phyloP scores from a whole-genome alignment of 53 echinoderm and acorn worm species.

The Patiria pectinifera region DNA sequence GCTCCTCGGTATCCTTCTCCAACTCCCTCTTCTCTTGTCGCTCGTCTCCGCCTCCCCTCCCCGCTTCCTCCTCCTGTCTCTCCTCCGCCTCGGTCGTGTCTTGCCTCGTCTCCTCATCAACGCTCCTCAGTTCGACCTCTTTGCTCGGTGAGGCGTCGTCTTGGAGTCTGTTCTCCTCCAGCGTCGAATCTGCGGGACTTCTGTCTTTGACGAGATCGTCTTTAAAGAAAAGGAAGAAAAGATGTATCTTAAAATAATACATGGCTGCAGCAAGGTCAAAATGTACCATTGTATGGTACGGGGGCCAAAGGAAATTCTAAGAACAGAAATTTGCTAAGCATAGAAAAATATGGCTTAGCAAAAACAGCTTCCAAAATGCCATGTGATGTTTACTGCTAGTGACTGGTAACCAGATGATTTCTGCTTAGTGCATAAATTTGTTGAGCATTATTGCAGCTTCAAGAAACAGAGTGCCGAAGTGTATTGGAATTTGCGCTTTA shows the following conservation, averaged over 20 bases:
- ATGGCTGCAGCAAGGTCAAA: too few relatives aligned
- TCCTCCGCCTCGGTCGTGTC: neutral
- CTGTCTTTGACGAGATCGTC: constrained; percentile 58
- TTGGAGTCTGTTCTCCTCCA: constrained; percentile 25
- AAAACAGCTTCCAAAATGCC: too few relatives aligned
- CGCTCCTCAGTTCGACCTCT: constrained; percentile 57
- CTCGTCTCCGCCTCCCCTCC: neutral
- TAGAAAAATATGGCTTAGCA: too few relatives aligned
- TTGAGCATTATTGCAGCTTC: too few relatives aligned
- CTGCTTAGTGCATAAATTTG: too few relatives aligned
- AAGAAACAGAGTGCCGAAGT: too few relatives aligned
- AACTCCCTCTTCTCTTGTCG: neutral
- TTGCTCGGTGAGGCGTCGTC: constrained; percentile 2
- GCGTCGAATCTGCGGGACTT: constrained; percentile 14
- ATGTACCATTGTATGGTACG: too few relatives aligned
- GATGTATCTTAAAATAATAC: neutral
- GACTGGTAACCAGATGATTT: too few relatives aligned
- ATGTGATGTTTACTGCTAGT: too few relatives aligned
- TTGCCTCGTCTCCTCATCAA: constrained; percentile 20
- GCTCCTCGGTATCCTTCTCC: constrained; percentile 1
- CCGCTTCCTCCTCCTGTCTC: neutral
- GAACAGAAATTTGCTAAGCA: too few relatives aligned
- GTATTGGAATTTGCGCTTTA: too few relatives aligned
- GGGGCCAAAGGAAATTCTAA: too few relatives aligned
- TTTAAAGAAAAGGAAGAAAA: constrained; percentile 3